Percentiles rank a stretch among this genome's conserved stretches.
Evolutionary conservation across 2,888 invertebrate species (phyloP).

Genomic region (Chironomus riparius): DNA sequence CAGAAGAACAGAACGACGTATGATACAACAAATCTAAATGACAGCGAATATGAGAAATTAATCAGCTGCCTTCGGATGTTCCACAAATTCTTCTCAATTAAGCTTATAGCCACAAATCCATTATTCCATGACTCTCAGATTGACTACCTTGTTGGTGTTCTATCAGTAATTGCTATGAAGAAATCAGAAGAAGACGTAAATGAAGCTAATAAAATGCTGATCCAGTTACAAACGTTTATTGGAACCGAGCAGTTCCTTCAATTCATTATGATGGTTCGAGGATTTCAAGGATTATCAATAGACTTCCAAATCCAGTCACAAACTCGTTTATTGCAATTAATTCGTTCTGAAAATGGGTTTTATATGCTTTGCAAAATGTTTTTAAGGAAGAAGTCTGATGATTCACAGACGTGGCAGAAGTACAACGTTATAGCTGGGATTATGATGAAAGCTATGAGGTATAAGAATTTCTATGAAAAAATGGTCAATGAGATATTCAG

Average conservation of each 20-base stretch:
- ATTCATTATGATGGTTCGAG: conserved; percentile 15
- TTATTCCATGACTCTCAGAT: conserved; percentile 8
- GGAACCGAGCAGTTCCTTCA: background rate
- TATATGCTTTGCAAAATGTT: background rate
- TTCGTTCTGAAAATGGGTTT: conserved; percentile 4
- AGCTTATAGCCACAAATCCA: background rate
- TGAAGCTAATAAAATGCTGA: background rate
- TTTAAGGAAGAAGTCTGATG: background rate
- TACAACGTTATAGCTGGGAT: conserved; percentile 37
- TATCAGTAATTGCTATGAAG: background rate
- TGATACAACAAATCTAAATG: background rate
- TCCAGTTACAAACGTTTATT: background rate
- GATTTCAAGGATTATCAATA: conserved; percentile 12
- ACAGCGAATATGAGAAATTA: background rate
- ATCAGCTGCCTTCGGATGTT: conserved; percentile 7
- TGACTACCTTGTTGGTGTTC: conserved; percentile 7
- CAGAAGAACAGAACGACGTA: background rate
- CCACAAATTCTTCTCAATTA: background rate
- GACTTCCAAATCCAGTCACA: background rate
- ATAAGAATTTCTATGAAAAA: background rate
- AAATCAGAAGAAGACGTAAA: background rate
- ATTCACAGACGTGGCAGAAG: conserved; percentile 28
- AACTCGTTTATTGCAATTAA: background rate
- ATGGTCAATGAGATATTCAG: conserved; percentile 1
- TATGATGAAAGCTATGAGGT: background rate